Percentiles rank a stretch among this genome's conserved stretches.
These are phyloP conservation scores for Centropus unirufus DNA, from an alignment of 2,113 vertebrate species.

Conservation along the genomic window DNA sequence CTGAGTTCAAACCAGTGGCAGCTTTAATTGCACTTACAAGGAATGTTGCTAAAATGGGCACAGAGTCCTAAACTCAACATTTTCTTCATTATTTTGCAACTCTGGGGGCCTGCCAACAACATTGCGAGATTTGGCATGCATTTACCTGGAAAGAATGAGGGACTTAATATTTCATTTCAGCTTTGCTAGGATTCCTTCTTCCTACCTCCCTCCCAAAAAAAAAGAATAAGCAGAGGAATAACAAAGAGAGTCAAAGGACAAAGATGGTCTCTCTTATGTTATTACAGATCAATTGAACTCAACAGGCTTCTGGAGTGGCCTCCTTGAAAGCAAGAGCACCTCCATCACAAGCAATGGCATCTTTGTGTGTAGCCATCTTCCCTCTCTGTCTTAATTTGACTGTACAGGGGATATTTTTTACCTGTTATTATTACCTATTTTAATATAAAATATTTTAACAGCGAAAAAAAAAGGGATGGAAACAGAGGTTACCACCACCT, in stretches of 20 bases:
- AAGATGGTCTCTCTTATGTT: background rate
- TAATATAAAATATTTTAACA: background rate
- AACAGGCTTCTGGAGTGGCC: background rate
- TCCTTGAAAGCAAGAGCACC: background rate
- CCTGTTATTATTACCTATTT: background rate
- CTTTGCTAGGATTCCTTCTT: slow-evolving; percentile 51
- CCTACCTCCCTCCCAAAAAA: background rate
- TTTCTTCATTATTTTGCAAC: slow-evolving; percentile 80
- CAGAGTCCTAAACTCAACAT: slow-evolving; percentile 59
- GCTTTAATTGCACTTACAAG: slow-evolving; percentile 59
- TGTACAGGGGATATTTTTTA: background rate
- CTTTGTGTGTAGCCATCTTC: background rate
- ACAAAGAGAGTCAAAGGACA: background rate
- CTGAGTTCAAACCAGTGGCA: slow-evolving; percentile 34
- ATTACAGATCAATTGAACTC: fast-evolving
- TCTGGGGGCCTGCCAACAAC: slow-evolving; percentile 61
- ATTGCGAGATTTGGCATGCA: slow-evolving; percentile 74
- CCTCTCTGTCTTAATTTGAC: background rate
- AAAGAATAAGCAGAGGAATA: background rate
- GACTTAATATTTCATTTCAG: slow-evolving; percentile 73
- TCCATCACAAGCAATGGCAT: background rate
- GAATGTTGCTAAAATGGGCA: slow-evolving; percentile 61
- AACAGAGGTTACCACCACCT: background rate
- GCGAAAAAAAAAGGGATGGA: background rate
- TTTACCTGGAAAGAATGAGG: slow-evolving; percentile 78